Evolutionary conservation across 2,888 invertebrate species (phyloP).

Genomic region (Sericinus montela): DNA sequence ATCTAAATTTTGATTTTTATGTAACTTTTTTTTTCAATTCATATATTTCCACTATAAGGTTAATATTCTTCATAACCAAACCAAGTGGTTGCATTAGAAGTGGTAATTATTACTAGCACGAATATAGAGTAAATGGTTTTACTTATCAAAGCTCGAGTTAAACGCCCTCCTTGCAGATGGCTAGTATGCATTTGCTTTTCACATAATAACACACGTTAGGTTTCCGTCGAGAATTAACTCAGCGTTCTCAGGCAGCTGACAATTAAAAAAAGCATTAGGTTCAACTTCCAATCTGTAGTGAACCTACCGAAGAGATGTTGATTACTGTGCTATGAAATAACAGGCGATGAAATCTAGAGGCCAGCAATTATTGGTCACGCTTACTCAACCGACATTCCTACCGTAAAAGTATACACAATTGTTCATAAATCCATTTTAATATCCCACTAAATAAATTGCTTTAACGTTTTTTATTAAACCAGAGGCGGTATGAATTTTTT

Average conservation of each 20-base stretch:
- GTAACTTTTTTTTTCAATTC: too few species aligned
- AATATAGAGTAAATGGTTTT: not conserved
- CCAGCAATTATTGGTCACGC: constrained; percentile 40
- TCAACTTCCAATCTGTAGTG: constrained; percentile 30
- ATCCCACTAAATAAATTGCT: constrained; percentile 11
- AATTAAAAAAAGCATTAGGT: constrained; percentile 53
- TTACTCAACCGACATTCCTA: constrained; percentile 27
- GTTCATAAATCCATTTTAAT: constrained; percentile 12
- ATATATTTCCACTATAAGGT: not conserved
- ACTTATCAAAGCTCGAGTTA: constrained; percentile 23
- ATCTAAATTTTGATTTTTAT: too few species aligned
- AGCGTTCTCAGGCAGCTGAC: constrained; percentile 48
- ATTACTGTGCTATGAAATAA: constrained; percentile 33
- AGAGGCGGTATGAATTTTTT: too few species aligned
- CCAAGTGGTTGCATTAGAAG: not conserved
- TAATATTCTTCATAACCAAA: too few species aligned
- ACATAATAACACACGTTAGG: constrained; percentile 51
- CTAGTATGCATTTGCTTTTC: constrained; percentile 47
- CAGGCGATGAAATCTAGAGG: constrained; percentile 30
- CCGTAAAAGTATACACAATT: constrained; percentile 13
- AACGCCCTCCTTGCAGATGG: constrained; percentile 44
- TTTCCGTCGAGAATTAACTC: constrained; percentile 47
- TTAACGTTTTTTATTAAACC: not conserved
- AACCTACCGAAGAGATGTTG: constrained; percentile 29
- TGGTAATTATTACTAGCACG: not conserved